Conservation (phyloP, 2,888 invertebrate species). For the Agrotis ipsilon region DNA sequence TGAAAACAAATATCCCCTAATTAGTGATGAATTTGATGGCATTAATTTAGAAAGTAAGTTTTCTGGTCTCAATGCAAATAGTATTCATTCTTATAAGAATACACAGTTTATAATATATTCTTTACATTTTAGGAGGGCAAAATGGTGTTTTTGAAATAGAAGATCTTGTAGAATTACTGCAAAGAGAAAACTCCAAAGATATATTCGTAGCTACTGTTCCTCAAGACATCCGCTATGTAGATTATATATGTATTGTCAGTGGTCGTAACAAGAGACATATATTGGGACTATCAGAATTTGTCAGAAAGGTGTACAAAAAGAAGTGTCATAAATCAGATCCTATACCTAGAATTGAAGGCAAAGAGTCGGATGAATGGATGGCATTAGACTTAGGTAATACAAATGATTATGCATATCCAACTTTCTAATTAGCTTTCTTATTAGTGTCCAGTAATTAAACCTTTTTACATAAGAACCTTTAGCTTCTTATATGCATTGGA, state of each 20-base stretch:
- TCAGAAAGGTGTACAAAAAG: slow-evolving; percentile 94
- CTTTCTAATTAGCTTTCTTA: neutral
- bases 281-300: slow-evolving; percentile 94
- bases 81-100: neutral
- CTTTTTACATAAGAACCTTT: neutral
- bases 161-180: slow-evolving; percentile 94
- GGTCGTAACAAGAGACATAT: slow-evolving; percentile 94
- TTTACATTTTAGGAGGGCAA: slow-evolving; percentile 93
- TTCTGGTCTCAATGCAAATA: too few species aligned
- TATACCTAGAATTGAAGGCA: slow-evolving; percentile 95
- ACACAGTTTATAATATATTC: neutral
- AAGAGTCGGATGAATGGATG: slow-evolving; percentile 95
- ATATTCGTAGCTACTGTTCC: slow-evolving; percentile 96
- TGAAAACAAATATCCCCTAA: slow-evolving; percentile 76
- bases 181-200: slow-evolving; percentile 94
- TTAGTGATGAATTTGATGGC: slow-evolving; percentile 92
- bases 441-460: neutral
- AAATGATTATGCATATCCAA: neutral
- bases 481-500: neutral
- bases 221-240: slow-evolving; percentile 94
- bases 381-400: slow-evolving; percentile 96
- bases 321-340: slow-evolving; percentile 92
- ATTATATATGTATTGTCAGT: slow-evolving; percentile 96
- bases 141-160: slow-evolving; percentile 97
- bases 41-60: slow-evolving; percentile 91